Base-by-base conservation (phyloP, 2,888 invertebrate genomes). In the Clunio marinus region DNA sequence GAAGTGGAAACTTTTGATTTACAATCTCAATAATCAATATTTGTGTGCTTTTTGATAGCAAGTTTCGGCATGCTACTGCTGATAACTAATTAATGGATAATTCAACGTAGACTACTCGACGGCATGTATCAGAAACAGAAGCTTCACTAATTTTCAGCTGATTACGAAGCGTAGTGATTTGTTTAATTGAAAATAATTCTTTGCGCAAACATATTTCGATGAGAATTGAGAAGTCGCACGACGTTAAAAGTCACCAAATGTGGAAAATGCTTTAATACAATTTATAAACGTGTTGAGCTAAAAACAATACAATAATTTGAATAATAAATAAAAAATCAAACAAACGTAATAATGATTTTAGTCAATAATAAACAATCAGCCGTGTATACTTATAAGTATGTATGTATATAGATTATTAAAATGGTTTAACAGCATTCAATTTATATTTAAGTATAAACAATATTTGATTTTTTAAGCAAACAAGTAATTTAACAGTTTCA, bases 271-370 rank as follows among this genome's bases (percentile, higher is more conserved):
- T 60, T 32, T 37, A 60, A 60, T 37, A 41, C 24, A 41, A 60
- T 60, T 60, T 28, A 37, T 24, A 24, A 24, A 20, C 20, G 24
- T 60, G n/a, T 24, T n/a, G 45, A 45, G 41, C 63, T 46, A 41
- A 45, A 63, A 63, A 63, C 63, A 46, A 63, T 63, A 57, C 10
- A 63, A 46, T 63, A 63, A 63, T 63, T 63, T 63, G 22, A 27
- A 66, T 35, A 66, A 66, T 66, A 66, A 66, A 66, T 66, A 66
- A 66, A 66, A 51, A 22, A 55, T 55, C 46, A 32, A 66, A 66
- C 66, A 66, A 51, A 66, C 37, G 46, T 46, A 22, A 55, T 66
- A 66, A 66, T 55, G 55, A 66, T 66, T 66, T 66, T 66, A 66
- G 66, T 66, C 51, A 66, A 62, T 62, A 62, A 66, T 32, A 66